Percentiles rank a stretch among this genome's conserved stretches.
phyloP scores from a whole-genome alignment of 1,140 invertebrate species.

The Spodoptera frugiperda region DNA sequence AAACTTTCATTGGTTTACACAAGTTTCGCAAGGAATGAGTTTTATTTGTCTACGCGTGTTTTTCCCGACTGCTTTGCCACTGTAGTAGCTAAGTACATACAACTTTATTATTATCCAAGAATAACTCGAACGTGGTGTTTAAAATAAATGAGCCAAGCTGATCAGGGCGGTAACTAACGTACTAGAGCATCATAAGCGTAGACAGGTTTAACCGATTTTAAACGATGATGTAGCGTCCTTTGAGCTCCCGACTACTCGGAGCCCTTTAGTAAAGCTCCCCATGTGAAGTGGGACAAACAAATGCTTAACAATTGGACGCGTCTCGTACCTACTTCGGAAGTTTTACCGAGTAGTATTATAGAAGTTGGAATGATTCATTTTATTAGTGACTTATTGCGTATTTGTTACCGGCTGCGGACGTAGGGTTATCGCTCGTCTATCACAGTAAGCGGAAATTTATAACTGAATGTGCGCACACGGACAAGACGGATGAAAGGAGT shows the following conservation, averaged over 20 bases:
- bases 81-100: not conserved
- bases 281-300: conserved; percentile 41
- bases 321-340: not conserved
- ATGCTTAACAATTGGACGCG: conserved; percentile 29
- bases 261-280: conserved; percentile 17
- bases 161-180: conserved; percentile 17
- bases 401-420: conserved; percentile 64
- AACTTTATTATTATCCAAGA: conserved; percentile 21
- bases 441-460: conserved; percentile 67
- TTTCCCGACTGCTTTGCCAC: not conserved
- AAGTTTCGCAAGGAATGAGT: not conserved
- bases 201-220: conserved; percentile 45
- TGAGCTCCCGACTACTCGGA: not conserved
- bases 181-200: conserved; percentile 32
- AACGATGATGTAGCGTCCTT: conserved; percentile 25
- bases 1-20: not conserved
- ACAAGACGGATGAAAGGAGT: conserved; percentile 47
- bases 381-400: conserved; percentile 63
- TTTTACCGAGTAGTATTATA: conserved; percentile 37
- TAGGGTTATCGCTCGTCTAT: conserved; percentile 67
- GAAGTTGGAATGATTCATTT: conserved; percentile 67
- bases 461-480: conserved; percentile 41
- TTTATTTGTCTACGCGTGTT: conserved; percentile 19
- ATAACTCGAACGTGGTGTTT: conserved; percentile 2
- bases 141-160: conserved; percentile 17